Base-by-base conservation (phyloP, 2,797 vertebrate species). In the Cossypha dichroa region DNA sequence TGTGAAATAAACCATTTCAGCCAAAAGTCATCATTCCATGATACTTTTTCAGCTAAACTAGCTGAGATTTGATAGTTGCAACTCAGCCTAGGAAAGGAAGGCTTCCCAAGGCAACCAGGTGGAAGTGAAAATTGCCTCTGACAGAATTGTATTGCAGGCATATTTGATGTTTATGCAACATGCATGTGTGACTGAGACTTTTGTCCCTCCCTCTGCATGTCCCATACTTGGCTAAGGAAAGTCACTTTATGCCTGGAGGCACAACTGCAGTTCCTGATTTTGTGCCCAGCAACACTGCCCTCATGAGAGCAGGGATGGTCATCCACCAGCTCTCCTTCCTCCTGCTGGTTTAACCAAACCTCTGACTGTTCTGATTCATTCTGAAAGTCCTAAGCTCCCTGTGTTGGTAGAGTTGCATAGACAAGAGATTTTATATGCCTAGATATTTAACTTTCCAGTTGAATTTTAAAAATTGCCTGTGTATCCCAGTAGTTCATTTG, bases 41-140 rank as follows among this genome's bases (percentile, higher is more conserved):
- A 19, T 69, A 59, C 23, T 79, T 90, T 84, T 93, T 72, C 73
- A 82, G 62, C 58, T 58, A 69, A 82, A 86, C 31, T 51, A 38
- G 21, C 19, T 20, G 63, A 88, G 76, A n/a, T 86, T 48, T 73
- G 23, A 52, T 52, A 26, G 63, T 5, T 88, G 52, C 45, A 36
- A 4, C 78, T 77, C 7, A 4, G 28, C 34, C 60, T 29, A 43
- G 59, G 48, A 75, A 58, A 45, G 13, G 26, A 41, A 70, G 41
- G n/a, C 60, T 76, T 82, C 68, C 55, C 68, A 56, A 73, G 63
- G 34, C 45, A 84, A 31, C 15, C 8, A 5, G 0, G 1, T 41
- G 51, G 36, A 54, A 83, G 49, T 6, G 1, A 11, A 46, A 49
- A 43, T 46, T 85, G 34, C 49, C 46, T 90, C 58, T 70, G 60